A percentile compares a stretch with the other conserved stretches of the same genome.
Conservation (phyloP, 2,113 vertebrate genomes). For the Lepus americanus region DNA sequence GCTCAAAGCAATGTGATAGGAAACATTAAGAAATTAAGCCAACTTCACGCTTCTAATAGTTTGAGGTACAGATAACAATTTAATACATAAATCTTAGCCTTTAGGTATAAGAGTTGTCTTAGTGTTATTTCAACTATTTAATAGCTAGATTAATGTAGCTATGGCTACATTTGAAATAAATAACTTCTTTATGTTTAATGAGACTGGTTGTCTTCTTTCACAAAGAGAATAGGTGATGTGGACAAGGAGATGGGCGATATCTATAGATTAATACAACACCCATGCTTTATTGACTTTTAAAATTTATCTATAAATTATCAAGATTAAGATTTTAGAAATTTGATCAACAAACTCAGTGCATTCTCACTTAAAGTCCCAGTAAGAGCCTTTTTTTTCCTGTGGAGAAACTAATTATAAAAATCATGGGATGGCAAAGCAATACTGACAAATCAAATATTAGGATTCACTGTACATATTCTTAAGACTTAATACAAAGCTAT, state of each 20-base stretch:
- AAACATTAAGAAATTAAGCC: background rate
- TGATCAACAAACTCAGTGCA: background rate
- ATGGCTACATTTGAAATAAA: background rate
- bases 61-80: background rate
- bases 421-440: background rate
- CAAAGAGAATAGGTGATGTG: background rate
- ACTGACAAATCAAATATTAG: background rate
- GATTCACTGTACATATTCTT: background rate
- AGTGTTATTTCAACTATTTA: background rate
- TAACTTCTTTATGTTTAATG: background rate
- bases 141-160: background rate
- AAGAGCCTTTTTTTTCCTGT: background rate
- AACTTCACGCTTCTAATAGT: too few species aligned
- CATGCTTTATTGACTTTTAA: too few species aligned
- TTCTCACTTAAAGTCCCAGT: background rate
- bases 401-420: background rate
- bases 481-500: background rate
- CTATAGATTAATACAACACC: background rate
- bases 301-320: too few species aligned
- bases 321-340: too few species aligned
- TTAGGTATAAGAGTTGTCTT: background rate
- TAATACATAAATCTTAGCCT: background rate
- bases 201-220: background rate
- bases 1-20: background rate
- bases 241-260: background rate